phyloP scores from a whole-genome alignment of 2,888 invertebrate genomes.

The Netelia inedita region DNA sequence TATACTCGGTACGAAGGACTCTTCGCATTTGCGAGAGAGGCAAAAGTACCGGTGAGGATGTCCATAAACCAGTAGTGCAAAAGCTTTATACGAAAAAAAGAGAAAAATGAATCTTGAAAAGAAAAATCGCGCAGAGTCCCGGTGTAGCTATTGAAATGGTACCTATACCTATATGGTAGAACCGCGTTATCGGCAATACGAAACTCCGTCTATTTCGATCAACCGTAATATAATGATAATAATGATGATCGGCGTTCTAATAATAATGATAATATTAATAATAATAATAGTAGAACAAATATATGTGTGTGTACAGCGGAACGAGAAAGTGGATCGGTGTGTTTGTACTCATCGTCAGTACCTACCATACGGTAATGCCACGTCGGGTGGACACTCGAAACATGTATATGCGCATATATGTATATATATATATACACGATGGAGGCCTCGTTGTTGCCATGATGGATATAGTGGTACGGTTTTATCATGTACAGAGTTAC shows the following conservation, averaged over 20 bases:
- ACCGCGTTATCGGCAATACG: background rate
- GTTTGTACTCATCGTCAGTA: constrained; percentile 56
- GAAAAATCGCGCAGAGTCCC: background rate
- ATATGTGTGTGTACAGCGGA: constrained; percentile 24
- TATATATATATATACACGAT: background rate
- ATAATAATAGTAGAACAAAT: constrained; percentile 12
- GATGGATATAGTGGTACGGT: constrained; percentile 60
- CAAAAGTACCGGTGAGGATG: constrained; percentile 40
- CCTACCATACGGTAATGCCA: constrained; percentile 65
- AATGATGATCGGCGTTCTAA: constrained; percentile 8
- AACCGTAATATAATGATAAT: constrained; percentile 9
- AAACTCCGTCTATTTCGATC: background rate
- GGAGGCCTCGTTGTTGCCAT: constrained; percentile 37
- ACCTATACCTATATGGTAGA: background rate
- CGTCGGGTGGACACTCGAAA: constrained; percentile 59
- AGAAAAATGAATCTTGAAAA: background rate
- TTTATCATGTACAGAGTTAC: constrained; percentile 10
- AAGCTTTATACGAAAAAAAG: background rate
- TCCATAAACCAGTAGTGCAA: constrained; percentile 29
- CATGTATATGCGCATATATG: constrained; percentile 32
- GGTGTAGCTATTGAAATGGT: background rate
- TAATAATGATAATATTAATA: constrained; percentile 16
- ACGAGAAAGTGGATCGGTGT: constrained; percentile 28
- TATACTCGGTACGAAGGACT: constrained; percentile 27
- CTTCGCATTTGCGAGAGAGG: constrained; percentile 18